Conservation (phyloP, 1,140 invertebrate species). For the Parasteatoda tepidariorum region DNA sequence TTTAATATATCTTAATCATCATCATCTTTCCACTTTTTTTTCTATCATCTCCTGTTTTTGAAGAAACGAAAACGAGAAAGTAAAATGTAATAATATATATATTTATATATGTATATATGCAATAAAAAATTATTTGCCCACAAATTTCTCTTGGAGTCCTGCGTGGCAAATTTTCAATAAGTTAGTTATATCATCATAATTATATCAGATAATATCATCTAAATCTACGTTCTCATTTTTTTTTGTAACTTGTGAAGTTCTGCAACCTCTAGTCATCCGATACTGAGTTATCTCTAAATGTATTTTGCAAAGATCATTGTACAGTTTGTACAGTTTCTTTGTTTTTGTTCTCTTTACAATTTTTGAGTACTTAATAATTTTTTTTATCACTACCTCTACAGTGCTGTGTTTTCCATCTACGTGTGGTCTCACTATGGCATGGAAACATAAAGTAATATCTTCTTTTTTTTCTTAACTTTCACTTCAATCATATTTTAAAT, state of each 20-base stretch:
- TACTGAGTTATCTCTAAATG: slow-evolving; percentile 1
- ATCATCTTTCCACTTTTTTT: slow-evolving; percentile 24
- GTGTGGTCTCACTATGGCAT: slow-evolving; percentile 60
- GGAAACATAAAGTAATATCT: slow-evolving; percentile 57
- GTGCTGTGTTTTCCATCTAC: slow-evolving; percentile 50
- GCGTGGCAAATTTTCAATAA: slow-evolving; percentile 31
- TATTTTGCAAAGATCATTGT: slow-evolving; percentile 52
- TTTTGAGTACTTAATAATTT: slow-evolving; percentile 28
- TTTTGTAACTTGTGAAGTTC: slow-evolving; percentile 42
- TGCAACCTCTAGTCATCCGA: slow-evolving; percentile 47
- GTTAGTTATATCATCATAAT: slow-evolving; percentile 22
- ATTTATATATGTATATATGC: not conserved
- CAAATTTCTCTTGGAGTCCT: slow-evolving; percentile 28
- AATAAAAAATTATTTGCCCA: slow-evolving; percentile 10
- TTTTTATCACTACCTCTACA: slow-evolving; percentile 54
- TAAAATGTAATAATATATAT: no score
- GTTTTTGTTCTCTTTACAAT: slow-evolving; percentile 61
- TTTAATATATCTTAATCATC: slow-evolving; percentile 31
- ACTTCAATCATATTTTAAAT: not conserved
- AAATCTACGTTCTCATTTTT: slow-evolving; percentile 59
- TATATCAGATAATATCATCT: slow-evolving; percentile 56
- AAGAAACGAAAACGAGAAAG: not conserved
- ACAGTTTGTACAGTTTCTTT: slow-evolving; percentile 42
- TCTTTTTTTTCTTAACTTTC: slow-evolving; percentile 22
- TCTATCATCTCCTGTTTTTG: slow-evolving; percentile 37